Evolutionary conservation across 1,140 invertebrate genomes (phyloP), one percentile per base, ranked within the genome.

Genomic region (Drosophila sulfurigaster): DNA sequence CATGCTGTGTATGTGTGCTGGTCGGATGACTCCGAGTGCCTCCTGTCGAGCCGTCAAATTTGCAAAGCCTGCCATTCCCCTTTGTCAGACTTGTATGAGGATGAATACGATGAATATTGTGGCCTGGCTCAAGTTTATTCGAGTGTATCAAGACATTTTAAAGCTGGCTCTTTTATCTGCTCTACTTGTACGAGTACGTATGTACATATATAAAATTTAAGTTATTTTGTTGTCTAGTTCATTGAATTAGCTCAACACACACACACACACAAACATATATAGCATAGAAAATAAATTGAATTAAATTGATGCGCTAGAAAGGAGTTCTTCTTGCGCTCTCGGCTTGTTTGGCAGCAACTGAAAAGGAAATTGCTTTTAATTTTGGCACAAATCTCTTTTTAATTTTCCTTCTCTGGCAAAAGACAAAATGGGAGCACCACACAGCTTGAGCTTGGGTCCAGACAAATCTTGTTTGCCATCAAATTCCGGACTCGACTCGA

Each of bases 381-480:
- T 85, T 86, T 76, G 75, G 70, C 85, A 75, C 65, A 85, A 89
- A 89, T 89, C 75, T 81, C 81, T 79, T 89, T 89, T 89, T 89
- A 89, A 89, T 85, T 79, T 86, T 60, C 56, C 28, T 45, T 56
- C 77, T 20, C 64, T 65, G 51, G 51, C 51, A 54, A 54, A 70
- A 54, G 38, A 46, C 49, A 63, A 68, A 68, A 68, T 56, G 66
- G 45, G 45, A 49, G 15, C 70, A 67, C 64, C 20, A 25, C 20
- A 25, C 20, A 25, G 20, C 20, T 25, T 25, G 20, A 60, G 57
- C 54, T 59, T 64, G 32, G 5, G 45, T 52, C 16, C 32, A 67
- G 54, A 51, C 56, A 60, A 73, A 59, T 59, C 64, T 43, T 54
- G 70, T 69, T 60, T 69, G 58, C 41, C 51, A 46, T 60, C 56